phyloP scores from a whole-genome alignment of 1,140 invertebrate species.

The Teleopsis dalmanni region DNA sequence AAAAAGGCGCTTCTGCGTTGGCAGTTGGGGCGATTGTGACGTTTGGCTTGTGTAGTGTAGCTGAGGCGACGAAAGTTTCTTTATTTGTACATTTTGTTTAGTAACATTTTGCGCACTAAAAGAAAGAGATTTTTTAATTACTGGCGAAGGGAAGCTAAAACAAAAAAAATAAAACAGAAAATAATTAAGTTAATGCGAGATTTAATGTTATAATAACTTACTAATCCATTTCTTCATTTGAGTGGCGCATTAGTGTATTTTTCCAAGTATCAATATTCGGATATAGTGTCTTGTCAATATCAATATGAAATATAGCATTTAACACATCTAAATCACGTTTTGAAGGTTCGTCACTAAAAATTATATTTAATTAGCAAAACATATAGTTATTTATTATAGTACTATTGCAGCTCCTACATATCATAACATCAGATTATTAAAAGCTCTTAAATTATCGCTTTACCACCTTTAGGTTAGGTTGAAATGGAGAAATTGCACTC shows the following conservation, averaged over 20 bases:
- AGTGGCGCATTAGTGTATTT: slow-evolving; percentile 51
- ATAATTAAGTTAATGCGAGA: background rate
- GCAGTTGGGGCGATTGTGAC: slow-evolving; percentile 8
- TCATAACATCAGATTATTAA: too few relatives aligned
- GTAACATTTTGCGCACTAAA: background rate
- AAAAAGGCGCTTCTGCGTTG: slow-evolving; percentile 10
- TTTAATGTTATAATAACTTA: slow-evolving; percentile 26
- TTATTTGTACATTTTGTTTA: background rate
- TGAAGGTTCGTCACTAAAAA: slow-evolving; percentile 53
- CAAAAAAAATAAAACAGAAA: background rate
- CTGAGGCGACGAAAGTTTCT: background rate
- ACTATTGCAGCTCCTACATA: too few relatives aligned
- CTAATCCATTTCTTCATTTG: slow-evolving; percentile 50
- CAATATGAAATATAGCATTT: slow-evolving; percentile 52
- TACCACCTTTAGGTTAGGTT: too few relatives aligned
- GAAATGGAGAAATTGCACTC: too few relatives aligned
- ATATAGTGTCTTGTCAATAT: slow-evolving; percentile 50
- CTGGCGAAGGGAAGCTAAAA: slow-evolving; percentile 13
- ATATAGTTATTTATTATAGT: too few relatives aligned
- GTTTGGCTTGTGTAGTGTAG: background rate
- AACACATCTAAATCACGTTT: slow-evolving; percentile 64
- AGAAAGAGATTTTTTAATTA: slow-evolving; percentile 9
- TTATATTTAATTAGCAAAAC: too few relatives aligned
- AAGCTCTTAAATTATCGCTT: too few relatives aligned
- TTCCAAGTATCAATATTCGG: slow-evolving; percentile 64